phyloP scores from a whole-genome alignment of 2,888 invertebrate species.

The Drosophila multiciliata region DNA sequence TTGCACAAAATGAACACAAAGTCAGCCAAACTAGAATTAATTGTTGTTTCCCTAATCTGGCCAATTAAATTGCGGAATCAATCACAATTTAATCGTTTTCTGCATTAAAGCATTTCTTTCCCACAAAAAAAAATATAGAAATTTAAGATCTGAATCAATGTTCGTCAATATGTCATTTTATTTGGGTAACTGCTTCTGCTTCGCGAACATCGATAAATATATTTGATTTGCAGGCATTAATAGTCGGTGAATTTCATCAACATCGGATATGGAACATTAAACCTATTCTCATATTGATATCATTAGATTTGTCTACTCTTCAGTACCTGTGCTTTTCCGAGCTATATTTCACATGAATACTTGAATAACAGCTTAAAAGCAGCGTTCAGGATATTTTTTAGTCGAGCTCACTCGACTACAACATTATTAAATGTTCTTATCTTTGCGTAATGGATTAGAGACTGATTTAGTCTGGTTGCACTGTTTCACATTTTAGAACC shows the following conservation, averaged over 20 bases:
- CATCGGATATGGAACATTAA: neutral
- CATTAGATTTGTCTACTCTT: neutral
- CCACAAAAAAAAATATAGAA: neutral
- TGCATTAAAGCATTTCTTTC: neutral
- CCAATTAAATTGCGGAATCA: neutral
- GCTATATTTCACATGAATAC: neutral
- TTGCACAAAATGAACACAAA: neutral
- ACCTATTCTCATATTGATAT: neutral
- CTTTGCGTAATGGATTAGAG: neutral
- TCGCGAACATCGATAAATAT: too few relatives aligned
- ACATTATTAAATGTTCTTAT: neutral
- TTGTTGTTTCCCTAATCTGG: neutral
- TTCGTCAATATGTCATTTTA: too few relatives aligned
- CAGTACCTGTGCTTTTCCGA: neutral
- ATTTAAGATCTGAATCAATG: neutral
- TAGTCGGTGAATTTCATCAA: neutral
- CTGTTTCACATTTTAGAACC: conserved; percentile 32
- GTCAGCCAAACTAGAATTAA: neutral
- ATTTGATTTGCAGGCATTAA: neutral
- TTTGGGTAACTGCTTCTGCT: too few relatives aligned
- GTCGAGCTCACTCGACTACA: neutral
- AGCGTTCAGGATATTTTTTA: neutral
- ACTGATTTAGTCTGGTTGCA: conserved; percentile 21
- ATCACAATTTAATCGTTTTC: too few relatives aligned
- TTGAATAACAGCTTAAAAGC: neutral